Evolutionary conservation across 2,888 invertebrate species (phyloP), one percentile per base, ranked within the genome.

Genomic region (Aleiodes testaceus): DNA sequence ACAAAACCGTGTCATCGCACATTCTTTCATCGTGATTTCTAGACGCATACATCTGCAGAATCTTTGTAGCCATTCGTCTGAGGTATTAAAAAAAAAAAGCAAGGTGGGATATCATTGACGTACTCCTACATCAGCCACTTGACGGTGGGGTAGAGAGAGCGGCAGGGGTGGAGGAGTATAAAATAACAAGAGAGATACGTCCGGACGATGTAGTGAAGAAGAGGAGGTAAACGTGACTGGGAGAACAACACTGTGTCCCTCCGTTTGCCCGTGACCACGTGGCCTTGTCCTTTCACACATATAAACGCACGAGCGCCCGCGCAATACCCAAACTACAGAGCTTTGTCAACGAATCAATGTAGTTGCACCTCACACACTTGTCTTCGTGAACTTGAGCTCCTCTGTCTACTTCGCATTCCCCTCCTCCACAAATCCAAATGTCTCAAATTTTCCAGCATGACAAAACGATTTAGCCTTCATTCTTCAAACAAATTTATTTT

Each of bases 281-380:
- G 83, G 80, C 85, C 85, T 85, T 86, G 85, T 85, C 85, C 86
- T 86, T 85, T 79, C 81, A 80, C 36, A 63, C 45, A 59, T 67
- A 66, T 55, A 67, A 36, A 36, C 36, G 36, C 1, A 2, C 36
- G 36, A 36, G 36, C 47, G 44, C 42, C 44, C 71, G 53, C 52
- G 65, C 44, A 20, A 44, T 18, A 61, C 9, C 14, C 36, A 36
- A 30, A 6, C 30, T 55, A 36, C 55, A 36, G n/a, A 59, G 5
- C 16, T 11, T 59, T 59, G n/a, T 36, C 12, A 45, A 63, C 45
- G 7, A 63, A 63, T 45, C 14, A 45, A 18, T 63, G 26, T 22
- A 44, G 47, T 22, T 63, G 63, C 42, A 59, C 59, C n/a, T 14
- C 18, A 7, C 12, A 44, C 63, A 63, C 44, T 63, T 47, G 14